Conservation (phyloP, 2,113 vertebrate species). For the rat (Rattus norvegicus) region DNA sequence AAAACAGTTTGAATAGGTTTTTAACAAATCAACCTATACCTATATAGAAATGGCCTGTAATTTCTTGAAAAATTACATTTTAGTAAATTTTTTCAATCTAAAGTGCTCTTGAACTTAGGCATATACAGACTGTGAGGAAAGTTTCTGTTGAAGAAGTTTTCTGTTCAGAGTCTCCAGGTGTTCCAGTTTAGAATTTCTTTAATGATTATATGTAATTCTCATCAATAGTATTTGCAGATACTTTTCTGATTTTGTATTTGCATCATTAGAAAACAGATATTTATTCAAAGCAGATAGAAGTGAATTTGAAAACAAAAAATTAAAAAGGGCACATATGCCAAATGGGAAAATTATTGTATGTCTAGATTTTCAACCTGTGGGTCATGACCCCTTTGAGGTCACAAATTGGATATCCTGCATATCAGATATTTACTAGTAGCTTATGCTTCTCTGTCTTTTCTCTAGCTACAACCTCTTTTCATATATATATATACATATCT, state of each 20-base stretch:
- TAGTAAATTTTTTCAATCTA: constrained; percentile 58
- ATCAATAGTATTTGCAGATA: constrained; percentile 49
- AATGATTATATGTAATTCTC: constrained; percentile 45
- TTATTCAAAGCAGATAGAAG: constrained; percentile 54
- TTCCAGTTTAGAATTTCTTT: constrained; percentile 39
- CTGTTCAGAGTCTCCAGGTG: not conserved
- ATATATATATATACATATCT: not conserved
- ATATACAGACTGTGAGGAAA: constrained; percentile 37
- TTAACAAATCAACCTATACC: constrained; percentile 58
- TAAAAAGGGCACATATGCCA: constrained; percentile 59
- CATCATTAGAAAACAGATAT: constrained; percentile 45
- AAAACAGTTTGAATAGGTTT: constrained; percentile 57
- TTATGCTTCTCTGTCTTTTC: constrained; percentile 47
- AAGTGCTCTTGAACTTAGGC: constrained; percentile 49
- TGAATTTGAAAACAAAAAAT: constrained; percentile 59
- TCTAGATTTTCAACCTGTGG: not conserved
- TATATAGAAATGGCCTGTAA: constrained; percentile 61
- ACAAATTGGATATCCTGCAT: not conserved
- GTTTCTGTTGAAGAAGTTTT: constrained; percentile 48
- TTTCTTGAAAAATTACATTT: constrained; percentile 57
- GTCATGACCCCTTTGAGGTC: not conserved
- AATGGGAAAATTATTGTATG: constrained; percentile 52
- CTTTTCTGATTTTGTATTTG: constrained; percentile 65
- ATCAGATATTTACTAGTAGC: constrained; percentile 18
- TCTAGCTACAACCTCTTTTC: constrained; percentile 1